phyloP scores from a whole-genome alignment of 2,888 invertebrate genomes.

The Platerodrilus igneus region DNA sequence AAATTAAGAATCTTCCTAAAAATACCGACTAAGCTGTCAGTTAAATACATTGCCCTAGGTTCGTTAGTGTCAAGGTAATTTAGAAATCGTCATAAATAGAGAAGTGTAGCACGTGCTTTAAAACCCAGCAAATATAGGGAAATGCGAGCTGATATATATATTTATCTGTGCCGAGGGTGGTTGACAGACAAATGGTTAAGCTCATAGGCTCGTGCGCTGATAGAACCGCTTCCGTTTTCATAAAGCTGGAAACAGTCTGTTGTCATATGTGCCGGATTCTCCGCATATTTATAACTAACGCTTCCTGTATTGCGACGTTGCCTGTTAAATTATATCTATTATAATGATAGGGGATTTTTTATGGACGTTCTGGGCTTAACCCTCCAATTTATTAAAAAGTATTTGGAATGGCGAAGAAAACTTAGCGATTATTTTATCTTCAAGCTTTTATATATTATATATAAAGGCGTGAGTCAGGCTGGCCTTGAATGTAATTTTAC shows the following conservation, averaged over 20 bases:
- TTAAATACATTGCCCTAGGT: conserved; percentile 40
- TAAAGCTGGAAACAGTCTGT: conserved; percentile 48
- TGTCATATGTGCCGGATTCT: conserved; percentile 44
- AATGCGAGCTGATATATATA: conserved; percentile 38
- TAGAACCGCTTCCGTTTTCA: conserved; percentile 47
- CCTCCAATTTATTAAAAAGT: too few relatives aligned
- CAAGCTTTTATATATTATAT: too few relatives aligned
- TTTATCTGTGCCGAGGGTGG: conserved; percentile 41
- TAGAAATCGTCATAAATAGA: conserved; percentile 47
- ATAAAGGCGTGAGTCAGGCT: too few relatives aligned
- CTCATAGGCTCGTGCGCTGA: conserved; percentile 41
- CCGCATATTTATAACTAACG: conserved; percentile 43
- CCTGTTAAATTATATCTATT: conserved; percentile 36
- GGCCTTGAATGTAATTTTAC: too few relatives aligned
- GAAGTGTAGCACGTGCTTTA: conserved; percentile 43
- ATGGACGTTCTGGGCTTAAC: conserved; percentile 16
- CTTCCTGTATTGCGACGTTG: conserved; percentile 35
- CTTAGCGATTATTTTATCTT: too few relatives aligned
- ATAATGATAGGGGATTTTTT: conserved; percentile 20
- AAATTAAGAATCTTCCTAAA: too few relatives aligned
- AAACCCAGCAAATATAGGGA: conserved; percentile 40
- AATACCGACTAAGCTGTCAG: too few relatives aligned
- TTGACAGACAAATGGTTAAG: conserved; percentile 47
- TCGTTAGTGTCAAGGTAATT: conserved; percentile 49
- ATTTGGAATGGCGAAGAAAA: too few relatives aligned